A percentile compares a stretch with the other conserved stretches of the same genome.
Evolutionary conservation across 2,888 invertebrate genomes (phyloP).

Genomic region (Andrena camellia): DNA sequence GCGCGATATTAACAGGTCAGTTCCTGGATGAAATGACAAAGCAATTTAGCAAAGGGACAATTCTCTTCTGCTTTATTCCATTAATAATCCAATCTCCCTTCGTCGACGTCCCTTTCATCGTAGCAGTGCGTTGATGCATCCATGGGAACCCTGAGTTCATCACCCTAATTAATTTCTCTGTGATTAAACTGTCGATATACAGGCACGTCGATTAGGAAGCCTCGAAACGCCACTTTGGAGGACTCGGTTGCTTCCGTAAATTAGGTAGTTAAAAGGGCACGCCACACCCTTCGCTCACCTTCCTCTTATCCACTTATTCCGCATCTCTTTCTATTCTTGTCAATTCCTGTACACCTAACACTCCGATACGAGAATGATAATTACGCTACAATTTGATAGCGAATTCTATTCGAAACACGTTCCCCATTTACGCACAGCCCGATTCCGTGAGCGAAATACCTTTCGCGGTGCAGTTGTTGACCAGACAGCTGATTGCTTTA

Average conservation of each 20-base stretch:
- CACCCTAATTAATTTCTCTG: conserved; percentile 26
- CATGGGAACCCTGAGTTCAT: neutral
- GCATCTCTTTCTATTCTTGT: neutral
- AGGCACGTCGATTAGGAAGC: conserved; percentile 11
- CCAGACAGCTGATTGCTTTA: neutral
- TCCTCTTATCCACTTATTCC: neutral
- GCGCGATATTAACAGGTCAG: neutral
- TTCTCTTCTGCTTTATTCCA: conserved; percentile 19
- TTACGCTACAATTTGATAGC: neutral
- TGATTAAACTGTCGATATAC: conserved; percentile 19
- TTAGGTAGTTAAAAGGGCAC: neutral
- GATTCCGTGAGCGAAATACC: neutral
- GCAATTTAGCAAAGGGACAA: neutral
- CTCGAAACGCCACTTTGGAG: neutral
- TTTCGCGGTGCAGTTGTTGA: neutral
- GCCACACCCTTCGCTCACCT: neutral
- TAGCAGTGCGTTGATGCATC: neutral
- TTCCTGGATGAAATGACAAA: neutral
- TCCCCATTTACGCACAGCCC: neutral
- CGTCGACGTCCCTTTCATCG: neutral
- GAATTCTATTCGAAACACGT: neutral
- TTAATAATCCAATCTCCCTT: conserved; percentile 27
- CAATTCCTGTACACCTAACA: neutral
- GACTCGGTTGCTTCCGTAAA: neutral
- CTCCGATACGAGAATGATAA: neutral